phyloP scores from a whole-genome alignment of 64 coral and sea anemone species.

The Orbicella faveolata region DNA sequence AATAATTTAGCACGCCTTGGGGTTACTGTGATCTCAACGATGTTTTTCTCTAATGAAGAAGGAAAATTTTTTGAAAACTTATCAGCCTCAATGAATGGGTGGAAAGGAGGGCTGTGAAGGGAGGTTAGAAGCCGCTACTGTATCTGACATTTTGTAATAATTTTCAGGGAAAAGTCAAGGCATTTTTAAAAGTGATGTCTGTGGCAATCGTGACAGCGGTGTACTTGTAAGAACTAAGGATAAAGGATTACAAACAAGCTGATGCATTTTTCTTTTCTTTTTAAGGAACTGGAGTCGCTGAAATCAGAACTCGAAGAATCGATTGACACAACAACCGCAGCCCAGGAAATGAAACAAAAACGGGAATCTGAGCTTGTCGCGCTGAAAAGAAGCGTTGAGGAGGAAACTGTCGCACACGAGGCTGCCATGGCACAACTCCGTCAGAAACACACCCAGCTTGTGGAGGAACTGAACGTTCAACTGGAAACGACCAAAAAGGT shows the following conservation, averaged over 20 bases:
- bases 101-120: too few species aligned
- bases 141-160: too few species aligned
- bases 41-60: too few species aligned
- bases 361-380: slow-evolving; percentile 84
- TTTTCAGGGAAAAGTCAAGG: too few species aligned
- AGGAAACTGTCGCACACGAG: slow-evolving; percentile 77
- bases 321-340: slow-evolving; percentile 90
- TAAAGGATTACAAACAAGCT: not conserved
- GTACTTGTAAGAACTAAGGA: too few species aligned
- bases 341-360: slow-evolving; percentile 68
- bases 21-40: too few species aligned
- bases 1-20: too few species aligned
- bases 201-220: too few species aligned
- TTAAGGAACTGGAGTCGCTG: slow-evolving; percentile 89
- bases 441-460: slow-evolving; percentile 86
- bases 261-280: not conserved
- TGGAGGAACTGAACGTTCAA: slow-evolving; percentile 86
- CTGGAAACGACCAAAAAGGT: slow-evolving; percentile 94
- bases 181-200: too few species aligned
- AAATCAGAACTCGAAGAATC: slow-evolving; percentile 97
- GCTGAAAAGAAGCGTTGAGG: slow-evolving; percentile 94
- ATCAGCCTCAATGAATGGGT: too few species aligned
- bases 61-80: too few species aligned
- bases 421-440: slow-evolving; percentile 85
- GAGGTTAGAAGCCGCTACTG: too few species aligned